Conservation (phyloP, 2,113 vertebrate species). For the Chloroceryle aenea region DNA sequence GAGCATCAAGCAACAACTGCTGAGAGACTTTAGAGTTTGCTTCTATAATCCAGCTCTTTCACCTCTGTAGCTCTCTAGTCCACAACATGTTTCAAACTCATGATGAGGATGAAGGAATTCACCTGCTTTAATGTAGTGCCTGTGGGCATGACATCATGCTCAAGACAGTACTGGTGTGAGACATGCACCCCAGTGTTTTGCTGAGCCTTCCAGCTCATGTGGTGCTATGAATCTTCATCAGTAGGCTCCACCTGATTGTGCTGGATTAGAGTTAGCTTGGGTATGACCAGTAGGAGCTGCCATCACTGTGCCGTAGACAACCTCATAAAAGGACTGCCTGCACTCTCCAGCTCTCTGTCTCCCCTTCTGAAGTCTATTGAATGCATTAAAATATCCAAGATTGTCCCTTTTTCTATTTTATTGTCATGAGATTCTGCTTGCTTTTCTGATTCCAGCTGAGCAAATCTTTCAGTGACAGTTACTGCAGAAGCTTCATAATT, state of each 20-base stretch:
- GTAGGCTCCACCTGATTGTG: not conserved
- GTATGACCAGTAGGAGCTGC: rapidly evolving
- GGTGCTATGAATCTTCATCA: not conserved
- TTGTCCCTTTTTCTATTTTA: not conserved
- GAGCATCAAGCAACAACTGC: not conserved
- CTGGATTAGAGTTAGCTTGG: not conserved
- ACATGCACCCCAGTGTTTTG: not conserved
- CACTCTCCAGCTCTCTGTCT: not conserved
- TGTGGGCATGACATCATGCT: not conserved
- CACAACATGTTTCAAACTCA: rapidly evolving
- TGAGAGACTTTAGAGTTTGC: not conserved
- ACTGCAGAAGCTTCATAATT: not conserved
- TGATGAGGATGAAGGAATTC: not conserved
- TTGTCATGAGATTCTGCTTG: not conserved
- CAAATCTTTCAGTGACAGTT: not conserved
- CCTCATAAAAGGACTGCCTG: not conserved
- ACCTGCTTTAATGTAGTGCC: not conserved
- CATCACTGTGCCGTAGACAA: not conserved
- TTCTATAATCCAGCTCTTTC: not conserved
- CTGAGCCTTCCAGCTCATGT: not conserved
- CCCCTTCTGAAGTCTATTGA: not conserved
- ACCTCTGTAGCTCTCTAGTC: not conserved
- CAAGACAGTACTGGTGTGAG: not conserved
- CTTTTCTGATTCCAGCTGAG: not conserved
- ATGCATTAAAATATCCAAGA: not conserved